Base-by-base conservation (phyloP, 2,797 vertebrate species). In the Enteromius paludinosus region DNA sequence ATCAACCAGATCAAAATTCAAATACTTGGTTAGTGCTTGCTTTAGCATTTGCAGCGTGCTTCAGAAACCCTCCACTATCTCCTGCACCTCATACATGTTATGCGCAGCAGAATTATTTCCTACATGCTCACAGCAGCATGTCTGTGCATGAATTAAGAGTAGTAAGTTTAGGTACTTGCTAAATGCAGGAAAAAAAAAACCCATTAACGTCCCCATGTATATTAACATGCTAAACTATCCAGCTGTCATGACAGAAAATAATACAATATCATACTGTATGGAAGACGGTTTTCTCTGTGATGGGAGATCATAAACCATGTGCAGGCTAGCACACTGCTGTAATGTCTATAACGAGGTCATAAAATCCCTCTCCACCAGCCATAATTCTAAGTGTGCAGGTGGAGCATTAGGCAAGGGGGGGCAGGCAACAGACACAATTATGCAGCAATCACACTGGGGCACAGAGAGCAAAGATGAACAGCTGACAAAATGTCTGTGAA, bases 401-500 rank as follows among this genome's bases (percentile, higher is more conserved):
- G 33, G 25, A 81, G 23, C 47, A 83, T 25, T 59, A 76, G 28
- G 23, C 10, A 81, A 15, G 78, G 38, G 10, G 56, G 45, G 76
- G 59, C 30, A 30, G 20, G 45, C 23, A 38, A 59, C 49, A 54
- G 12, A 33, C 30, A 41, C 43, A 41, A 74, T n/a, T 61, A 73
- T 47, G 41, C 33, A 64, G 68, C 38, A 66, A 30, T 59, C 49
- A 14, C 35, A 80, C 30, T 79, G 23, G 14, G 52, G 69, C 41
- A 77, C 28, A 73, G 35, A 81, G 23, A 62, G 54, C 81, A 68
- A 47, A 76, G 25, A 12, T 10, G 23, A 74, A 56, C 41, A 77
- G 41, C 54, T 79, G 56, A 62, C 64, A 65, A 64, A 70, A 73
- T 73, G 81, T 66, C 64, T 45, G 75, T 79, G 62, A 25, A 77